Evolutionary conservation across 2,113 vertebrate species (phyloP), one percentile per base, ranked within the genome.

Genomic region (Melanotaenia duboulayi): DNA sequence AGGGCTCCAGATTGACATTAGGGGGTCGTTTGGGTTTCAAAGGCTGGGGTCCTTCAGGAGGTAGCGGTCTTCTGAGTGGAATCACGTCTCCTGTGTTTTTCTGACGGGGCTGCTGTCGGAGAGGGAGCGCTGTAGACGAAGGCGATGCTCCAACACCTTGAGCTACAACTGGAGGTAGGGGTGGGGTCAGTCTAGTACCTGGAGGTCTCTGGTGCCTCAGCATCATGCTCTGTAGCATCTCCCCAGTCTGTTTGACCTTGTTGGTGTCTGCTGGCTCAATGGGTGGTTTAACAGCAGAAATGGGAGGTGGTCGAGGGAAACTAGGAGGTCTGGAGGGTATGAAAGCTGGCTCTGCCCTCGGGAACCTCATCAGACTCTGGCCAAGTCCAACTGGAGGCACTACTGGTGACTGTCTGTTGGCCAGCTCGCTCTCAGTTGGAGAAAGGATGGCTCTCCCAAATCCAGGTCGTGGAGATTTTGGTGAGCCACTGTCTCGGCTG

Each of bases 1-100:
- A 93, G 3, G 77, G 89, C 46, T 94, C 81, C 78, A 96, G 90
- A 66, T 91, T 91, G 68, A 96, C 91, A 0, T 7, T 25, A 2
- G 93, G 93, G 37, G 95, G 95, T 0, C 93, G 89, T 72, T 35
- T 90, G 28, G 95, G 95, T 75, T 96, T 96, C 25, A 86, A 0
- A 0, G 95, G 95, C 48, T 76, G 59, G 0, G n/a, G 56, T 17
- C 91, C 92, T 63, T 82, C 1, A 0, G 77, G 75, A 1, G 94
- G 95, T 55, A 96, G 72, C 4, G 92, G 90, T 73, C 72, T 95
- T 62, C 89, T 93, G 10, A 64, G 87, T 0, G 95, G 94, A 20
- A 42, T 35, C 54, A 93, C 92, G 0, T 93, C 70, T 0, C 24
- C 84, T 1, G 74, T 1, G 0, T 80, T 92, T 73, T 61, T 90